phyloP scores from a whole-genome alignment of 1,140 invertebrate species.

The Acyrthosiphon pisum region DNA sequence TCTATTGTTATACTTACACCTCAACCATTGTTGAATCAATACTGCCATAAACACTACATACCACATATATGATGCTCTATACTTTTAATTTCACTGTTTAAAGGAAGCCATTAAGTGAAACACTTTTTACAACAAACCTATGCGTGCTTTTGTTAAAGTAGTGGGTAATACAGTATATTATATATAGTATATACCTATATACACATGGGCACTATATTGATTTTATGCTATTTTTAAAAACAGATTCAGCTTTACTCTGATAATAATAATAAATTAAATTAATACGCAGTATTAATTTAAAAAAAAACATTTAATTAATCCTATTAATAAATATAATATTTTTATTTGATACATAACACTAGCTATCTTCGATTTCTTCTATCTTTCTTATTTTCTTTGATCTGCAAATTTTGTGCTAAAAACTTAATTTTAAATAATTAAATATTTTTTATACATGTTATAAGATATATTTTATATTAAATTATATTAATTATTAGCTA shows the following conservation, averaged over 20 bases:
- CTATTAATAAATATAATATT: background rate
- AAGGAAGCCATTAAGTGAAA: background rate
- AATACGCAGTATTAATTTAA: background rate
- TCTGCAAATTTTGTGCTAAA: no score
- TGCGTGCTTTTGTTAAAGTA: background rate
- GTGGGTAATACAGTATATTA: background rate
- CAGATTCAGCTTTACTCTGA: background rate
- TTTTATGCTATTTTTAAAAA: background rate
- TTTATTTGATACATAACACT: background rate
- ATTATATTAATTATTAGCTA: no score
- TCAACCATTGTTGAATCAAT: slow-evolving; percentile 44
- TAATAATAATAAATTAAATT: background rate
- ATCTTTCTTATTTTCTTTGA: no score
- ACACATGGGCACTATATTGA: background rate
- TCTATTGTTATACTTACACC: slow-evolving; percentile 7
- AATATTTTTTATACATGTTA: no score
- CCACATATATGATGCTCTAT: background rate
- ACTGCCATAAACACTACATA: slow-evolving; percentile 30
- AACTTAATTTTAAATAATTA: no score
- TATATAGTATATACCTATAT: no score
- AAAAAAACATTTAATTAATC: background rate
- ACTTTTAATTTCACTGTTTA: slow-evolving; percentile 12
- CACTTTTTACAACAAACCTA: slow-evolving; percentile 3
- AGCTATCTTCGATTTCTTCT: background rate
- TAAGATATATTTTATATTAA: background rate